Conservation (phyloP, 23 tunicate genomes). For the Corella eumyota region DNA sequence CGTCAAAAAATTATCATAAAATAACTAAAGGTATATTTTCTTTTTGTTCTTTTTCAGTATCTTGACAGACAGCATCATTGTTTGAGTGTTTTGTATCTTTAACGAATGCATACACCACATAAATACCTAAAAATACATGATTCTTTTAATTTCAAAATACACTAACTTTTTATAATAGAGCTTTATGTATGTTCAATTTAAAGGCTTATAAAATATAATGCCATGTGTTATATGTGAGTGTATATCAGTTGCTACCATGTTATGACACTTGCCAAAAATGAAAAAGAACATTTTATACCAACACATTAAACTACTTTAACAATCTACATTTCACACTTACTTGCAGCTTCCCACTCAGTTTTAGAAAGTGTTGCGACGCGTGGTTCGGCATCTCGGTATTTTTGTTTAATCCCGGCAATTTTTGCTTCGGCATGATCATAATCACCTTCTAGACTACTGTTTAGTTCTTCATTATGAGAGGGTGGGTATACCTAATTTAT, state of each 20-base stretch:
- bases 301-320: neutral
- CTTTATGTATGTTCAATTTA: no score
- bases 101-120: slow-evolving; percentile 74
- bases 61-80: neutral
- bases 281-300: neutral
- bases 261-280: neutral
- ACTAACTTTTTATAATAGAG: no score
- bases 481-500: no score
- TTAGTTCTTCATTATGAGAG: slow-evolving; percentile 10
- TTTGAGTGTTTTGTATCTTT: slow-evolving; percentile 30
- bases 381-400: slow-evolving; percentile 45
- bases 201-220: no score
- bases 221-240: no score
- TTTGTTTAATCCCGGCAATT: slow-evolving; percentile 18
- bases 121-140: slow-evolving; percentile 28
- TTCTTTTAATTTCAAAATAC: neutral
- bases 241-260: no score
- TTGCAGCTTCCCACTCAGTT: slow-evolving; percentile 94
- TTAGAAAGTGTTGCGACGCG: slow-evolving; percentile 64
- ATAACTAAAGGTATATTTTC: slow-evolving; percentile 38
- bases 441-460: slow-evolving; percentile 35
- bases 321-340: slow-evolving; percentile 11
- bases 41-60: neutral
- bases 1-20: no score
- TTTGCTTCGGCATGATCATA: slow-evolving; percentile 67